These are phyloP conservation scores for Lamproptera curius DNA, from an alignment of 2,888 invertebrate species.

Conservation along the genomic window DNA sequence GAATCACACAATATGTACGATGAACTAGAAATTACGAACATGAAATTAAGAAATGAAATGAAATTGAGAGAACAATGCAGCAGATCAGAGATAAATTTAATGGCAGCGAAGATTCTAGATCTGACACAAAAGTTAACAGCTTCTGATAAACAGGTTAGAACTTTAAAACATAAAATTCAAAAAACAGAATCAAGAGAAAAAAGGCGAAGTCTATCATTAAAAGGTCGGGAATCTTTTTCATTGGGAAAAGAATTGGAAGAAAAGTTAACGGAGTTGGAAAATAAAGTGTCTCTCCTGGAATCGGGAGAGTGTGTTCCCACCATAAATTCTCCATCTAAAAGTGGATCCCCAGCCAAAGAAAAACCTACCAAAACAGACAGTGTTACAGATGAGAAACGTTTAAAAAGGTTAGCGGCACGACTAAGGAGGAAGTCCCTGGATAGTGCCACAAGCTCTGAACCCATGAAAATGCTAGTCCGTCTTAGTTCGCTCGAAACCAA, in stretches of 20 bases:
- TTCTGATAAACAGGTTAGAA: constrained; percentile 89
- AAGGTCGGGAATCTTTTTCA: constrained; percentile 88
- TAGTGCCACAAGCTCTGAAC: constrained; percentile 86
- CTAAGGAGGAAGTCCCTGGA: constrained; percentile 87
- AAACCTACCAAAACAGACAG: constrained; percentile 70
- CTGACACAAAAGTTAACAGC: constrained; percentile 88
- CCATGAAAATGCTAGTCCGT: constrained; percentile 88
- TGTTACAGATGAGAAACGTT: constrained; percentile 66
- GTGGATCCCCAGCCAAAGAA: constrained; percentile 75
- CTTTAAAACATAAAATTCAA: constrained; percentile 87
- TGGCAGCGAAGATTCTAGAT: constrained; percentile 91
- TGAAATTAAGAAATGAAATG: constrained; percentile 85
- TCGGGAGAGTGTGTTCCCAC: constrained; percentile 61
- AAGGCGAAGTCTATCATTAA: constrained; percentile 88
- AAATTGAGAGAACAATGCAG: constrained; percentile 81
- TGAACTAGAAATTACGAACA: constrained; percentile 87
- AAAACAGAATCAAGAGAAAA: constrained; percentile 88
- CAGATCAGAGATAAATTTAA: constrained; percentile 85
- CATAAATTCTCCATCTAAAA: constrained; percentile 72
- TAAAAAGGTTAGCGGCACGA: constrained; percentile 74
- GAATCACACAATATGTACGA: constrained; percentile 90
- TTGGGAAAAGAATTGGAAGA: constrained; percentile 91
- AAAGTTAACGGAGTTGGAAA: constrained; percentile 88
- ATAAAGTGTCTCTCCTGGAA: constrained; percentile 84
- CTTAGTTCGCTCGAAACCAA: constrained; percentile 88